Base-by-base conservation (phyloP, 2,888 invertebrate species). In the Ophonus ardosiacus region DNA sequence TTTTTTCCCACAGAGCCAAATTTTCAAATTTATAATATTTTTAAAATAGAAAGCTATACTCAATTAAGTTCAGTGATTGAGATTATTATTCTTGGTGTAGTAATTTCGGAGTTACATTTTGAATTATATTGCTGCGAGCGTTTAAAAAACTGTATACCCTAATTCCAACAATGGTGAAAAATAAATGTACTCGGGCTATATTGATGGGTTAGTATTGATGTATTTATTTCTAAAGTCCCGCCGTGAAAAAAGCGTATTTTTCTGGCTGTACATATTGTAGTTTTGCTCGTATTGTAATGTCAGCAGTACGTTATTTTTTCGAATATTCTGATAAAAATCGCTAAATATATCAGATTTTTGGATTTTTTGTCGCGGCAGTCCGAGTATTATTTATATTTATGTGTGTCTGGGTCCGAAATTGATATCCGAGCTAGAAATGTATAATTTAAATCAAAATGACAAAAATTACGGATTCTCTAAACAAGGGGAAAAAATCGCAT, bases 401-500 rank as follows among this genome's bases (percentile, higher is more conserved):
- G 71, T 74, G 71, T 21, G 71, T 74, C 71, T 74, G 71, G 71
- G 43, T 74, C 18, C 71, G 71, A 74, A 74, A 74, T 74, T 74
- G 71, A 74, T 74, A 74, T 74, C 71, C 71, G 68, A 40, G 71
- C 71, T 74, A 74, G 71, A 74, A 74, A 74, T 68, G 68, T 68
- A 68, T 74, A 74, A 74, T 74, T 74, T 74, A 74, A 74, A 74
- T 74, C 71, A 74, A 74, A 74, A 74, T 74, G 71, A 74, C 71
- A 74, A 74, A 74, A 74, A 74, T 74, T 74, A 74, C 68, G 51
- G 17, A 82, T 68, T 63, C 56, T 56, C 71, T 65, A 74, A 65
- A 68, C 71, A 59, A 84, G 56, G 40, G 78, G 51, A 84, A 84
- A 84, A 78, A 84, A 71, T 74, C 57, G 40, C 82, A 38, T 63